These are phyloP conservation scores for Antechinus flavipes DNA, from an alignment of 2,113 vertebrate genomes.

Conservation along the genomic window DNA sequence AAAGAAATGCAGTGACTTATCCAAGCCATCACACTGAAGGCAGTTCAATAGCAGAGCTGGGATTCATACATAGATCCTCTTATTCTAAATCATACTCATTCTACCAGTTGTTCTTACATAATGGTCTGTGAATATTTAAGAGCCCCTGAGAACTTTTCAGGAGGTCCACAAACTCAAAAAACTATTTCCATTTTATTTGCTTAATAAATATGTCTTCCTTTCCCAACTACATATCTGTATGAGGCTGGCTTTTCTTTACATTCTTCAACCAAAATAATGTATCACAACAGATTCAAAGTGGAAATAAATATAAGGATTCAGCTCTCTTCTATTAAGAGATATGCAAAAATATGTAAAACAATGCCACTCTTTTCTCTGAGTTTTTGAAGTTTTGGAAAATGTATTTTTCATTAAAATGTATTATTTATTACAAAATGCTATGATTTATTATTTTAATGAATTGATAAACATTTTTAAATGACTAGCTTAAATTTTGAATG, in stretches of 20 bases:
- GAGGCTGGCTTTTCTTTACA: background rate
- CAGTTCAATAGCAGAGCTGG: background rate
- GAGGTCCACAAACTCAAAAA: background rate
- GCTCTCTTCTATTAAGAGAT: background rate
- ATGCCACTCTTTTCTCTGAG: background rate
- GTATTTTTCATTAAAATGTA: background rate
- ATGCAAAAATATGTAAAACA: background rate
- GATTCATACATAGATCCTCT: background rate
- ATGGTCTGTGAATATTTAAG: background rate
- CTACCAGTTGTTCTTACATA: background rate
- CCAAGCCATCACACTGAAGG: background rate
- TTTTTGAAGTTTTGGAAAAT: background rate
- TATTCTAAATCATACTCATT: background rate
- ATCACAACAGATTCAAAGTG: background rate
- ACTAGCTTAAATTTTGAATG: background rate
- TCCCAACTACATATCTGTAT: background rate
- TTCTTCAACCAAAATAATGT: background rate
- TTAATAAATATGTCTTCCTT: background rate
- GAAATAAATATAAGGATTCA: background rate
- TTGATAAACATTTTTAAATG: background rate
- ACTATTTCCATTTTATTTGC: background rate
- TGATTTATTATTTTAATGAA: background rate
- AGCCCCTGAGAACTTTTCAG: background rate
- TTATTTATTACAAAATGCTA: background rate
- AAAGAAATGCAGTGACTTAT: background rate